Conservation (phyloP, 2,888 invertebrate genomes). For the Zygogramma bicolorata region DNA sequence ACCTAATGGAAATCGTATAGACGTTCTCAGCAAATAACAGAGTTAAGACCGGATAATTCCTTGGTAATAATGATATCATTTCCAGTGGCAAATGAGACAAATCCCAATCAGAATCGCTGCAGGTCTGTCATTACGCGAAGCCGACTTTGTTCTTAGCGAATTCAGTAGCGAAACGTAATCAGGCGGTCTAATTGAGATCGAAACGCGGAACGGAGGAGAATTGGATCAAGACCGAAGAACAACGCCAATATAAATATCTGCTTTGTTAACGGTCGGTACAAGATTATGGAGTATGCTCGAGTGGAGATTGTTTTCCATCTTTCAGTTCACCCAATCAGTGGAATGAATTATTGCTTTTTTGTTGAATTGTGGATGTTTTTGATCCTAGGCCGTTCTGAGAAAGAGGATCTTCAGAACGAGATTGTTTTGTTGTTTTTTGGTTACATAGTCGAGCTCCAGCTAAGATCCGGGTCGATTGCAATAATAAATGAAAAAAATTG, state of each 20-base stretch:
- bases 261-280: neutral
- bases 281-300: neutral
- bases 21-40: slow-evolving; percentile 17
- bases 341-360: too few species aligned
- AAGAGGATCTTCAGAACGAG: too few species aligned
- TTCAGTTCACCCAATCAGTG: too few species aligned
- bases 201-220: slow-evolving; percentile 8
- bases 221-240: neutral
- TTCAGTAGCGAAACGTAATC: slow-evolving; percentile 49
- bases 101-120: slow-evolving; percentile 50
- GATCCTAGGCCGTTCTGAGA: too few species aligned
- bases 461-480: too few species aligned
- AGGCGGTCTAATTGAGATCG: slow-evolving; percentile 9
- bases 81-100: slow-evolving; percentile 50
- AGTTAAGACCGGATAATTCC: slow-evolving; percentile 26
- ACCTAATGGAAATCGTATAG: neutral
- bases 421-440: neutral
- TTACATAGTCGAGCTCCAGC: too few species aligned
- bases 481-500: too few species aligned
- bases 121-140: slow-evolving; percentile 52
- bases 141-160: slow-evolving; percentile 54
- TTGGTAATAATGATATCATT: slow-evolving; percentile 33
- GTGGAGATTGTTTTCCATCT: neutral
- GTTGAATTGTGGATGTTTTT: too few species aligned
- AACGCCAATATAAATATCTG: neutral